Evolutionary conservation across 2,797 vertebrate species (phyloP).

Genomic region (Lepilemur septentrionalis): DNA sequence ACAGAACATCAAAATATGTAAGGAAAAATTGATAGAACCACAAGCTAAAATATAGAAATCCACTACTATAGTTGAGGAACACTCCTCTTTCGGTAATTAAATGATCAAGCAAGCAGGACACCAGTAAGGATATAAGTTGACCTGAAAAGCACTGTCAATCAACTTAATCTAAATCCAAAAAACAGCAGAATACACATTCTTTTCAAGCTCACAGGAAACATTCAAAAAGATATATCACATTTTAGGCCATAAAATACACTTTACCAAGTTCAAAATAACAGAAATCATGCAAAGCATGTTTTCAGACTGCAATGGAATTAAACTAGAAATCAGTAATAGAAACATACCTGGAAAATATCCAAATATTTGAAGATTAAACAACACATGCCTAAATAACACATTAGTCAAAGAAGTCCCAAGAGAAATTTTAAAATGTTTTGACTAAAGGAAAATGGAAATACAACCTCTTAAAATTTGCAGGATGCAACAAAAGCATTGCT

Average conservation of each 20-base stretch:
- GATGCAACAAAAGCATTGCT: background rate
- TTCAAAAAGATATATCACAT: background rate
- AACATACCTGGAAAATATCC: background rate
- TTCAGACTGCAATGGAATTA: background rate
- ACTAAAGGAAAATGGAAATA: background rate
- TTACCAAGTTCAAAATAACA: background rate
- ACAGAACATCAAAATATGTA: background rate
- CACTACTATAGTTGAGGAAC: background rate
- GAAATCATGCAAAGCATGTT: background rate
- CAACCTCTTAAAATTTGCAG: background rate
- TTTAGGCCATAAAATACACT: too few relatives aligned
- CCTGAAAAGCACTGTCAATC: background rate
- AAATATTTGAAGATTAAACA: background rate
- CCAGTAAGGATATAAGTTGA: background rate
- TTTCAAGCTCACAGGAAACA: background rate
- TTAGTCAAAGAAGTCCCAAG: background rate
- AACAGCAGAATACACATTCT: background rate
- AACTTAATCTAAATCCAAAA: background rate
- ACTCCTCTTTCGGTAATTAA: background rate
- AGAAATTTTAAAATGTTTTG: background rate
- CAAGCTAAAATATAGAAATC: background rate
- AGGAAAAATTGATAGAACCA: background rate
- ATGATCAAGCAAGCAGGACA: background rate
- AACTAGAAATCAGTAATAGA: background rate
- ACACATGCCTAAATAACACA: background rate